Conservation (phyloP, 2,888 invertebrate species). For the Polylopha cassiicola region DNA sequence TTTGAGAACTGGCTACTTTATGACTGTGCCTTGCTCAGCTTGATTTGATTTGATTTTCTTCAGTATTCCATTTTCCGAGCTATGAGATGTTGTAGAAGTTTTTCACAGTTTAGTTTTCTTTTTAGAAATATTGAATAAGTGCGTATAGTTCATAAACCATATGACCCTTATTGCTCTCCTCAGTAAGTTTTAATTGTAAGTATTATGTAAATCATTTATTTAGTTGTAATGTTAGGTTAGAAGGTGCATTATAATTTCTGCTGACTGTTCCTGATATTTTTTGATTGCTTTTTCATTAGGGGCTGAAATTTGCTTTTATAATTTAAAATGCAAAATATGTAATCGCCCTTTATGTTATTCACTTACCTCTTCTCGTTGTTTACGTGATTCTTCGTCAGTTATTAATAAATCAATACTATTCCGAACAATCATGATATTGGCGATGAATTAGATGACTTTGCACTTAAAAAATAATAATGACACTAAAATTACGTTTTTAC, state of each 20-base stretch:
- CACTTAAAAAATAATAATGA: too few relatives aligned
- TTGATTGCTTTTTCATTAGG: slow-evolving; percentile 62
- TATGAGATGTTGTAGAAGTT: slow-evolving; percentile 4
- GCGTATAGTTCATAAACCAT: slow-evolving; percentile 1
- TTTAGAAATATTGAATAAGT: slow-evolving; percentile 12
- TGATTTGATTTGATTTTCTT: slow-evolving; percentile 1
- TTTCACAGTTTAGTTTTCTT: slow-evolving; percentile 5
- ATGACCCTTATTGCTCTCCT: slow-evolving; percentile 7
- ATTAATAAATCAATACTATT: slow-evolving; percentile 19
- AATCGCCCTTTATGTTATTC: slow-evolving; percentile 20
- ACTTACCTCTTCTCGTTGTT: slow-evolving; percentile 4
- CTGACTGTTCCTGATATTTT: slow-evolving; percentile 62
- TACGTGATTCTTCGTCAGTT: slow-evolving; percentile 7
- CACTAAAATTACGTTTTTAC: too few relatives aligned
- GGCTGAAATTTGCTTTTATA: slow-evolving; percentile 68
- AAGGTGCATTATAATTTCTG: slow-evolving; percentile 61
- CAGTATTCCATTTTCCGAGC: slow-evolving; percentile 20
- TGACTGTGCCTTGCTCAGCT: too few relatives aligned
- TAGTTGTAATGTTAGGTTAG: slow-evolving; percentile 64
- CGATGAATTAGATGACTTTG: slow-evolving; percentile 2
- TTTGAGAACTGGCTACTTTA: slow-evolving; percentile 1
- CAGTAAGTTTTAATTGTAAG: slow-evolving; percentile 44
- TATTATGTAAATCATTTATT: slow-evolving; percentile 38
- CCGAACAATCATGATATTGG: slow-evolving; percentile 4
- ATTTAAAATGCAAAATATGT: slow-evolving; percentile 37